phyloP scores from a whole-genome alignment of 1,140 invertebrate species.

The Harpegnathos saltator region DNA sequence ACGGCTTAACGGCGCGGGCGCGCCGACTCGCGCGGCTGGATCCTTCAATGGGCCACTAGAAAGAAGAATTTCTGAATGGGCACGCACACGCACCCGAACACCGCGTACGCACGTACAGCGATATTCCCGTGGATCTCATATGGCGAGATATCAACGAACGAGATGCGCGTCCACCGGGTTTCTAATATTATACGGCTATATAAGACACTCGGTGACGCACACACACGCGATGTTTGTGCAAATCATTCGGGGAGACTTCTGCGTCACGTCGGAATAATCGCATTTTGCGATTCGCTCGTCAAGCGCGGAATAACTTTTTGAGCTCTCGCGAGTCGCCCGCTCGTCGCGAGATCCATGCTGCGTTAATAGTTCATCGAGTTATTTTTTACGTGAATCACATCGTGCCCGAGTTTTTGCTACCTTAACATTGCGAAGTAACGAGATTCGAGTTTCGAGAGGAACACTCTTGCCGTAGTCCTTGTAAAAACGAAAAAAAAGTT shows the following conservation, averaged over 20 bases:
- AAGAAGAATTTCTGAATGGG: slow-evolving; percentile 69
- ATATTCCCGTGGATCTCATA: slow-evolving; percentile 51
- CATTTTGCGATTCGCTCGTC: not conserved
- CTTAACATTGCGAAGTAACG: not conserved
- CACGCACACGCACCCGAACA: slow-evolving; percentile 49
- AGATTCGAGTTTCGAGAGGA: too few species aligned
- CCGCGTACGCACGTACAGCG: not conserved
- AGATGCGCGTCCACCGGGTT: not conserved
- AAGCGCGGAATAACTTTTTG: not conserved
- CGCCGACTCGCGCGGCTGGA: slow-evolving; percentile 50
- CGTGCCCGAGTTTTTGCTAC: too few species aligned
- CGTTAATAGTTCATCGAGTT: not conserved
- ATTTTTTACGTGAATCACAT: not conserved
- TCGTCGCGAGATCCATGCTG: not conserved
- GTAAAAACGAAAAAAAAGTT: not conserved
- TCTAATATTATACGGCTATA: slow-evolving; percentile 56
- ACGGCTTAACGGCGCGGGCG: slow-evolving; percentile 29
- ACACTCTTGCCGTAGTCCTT: not conserved
- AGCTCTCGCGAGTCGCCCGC: too few species aligned
- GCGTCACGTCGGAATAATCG: slow-evolving; percentile 12
- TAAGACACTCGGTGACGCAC: slow-evolving; percentile 28
- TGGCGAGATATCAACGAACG: slow-evolving; percentile 37
- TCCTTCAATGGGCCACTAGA: slow-evolving; percentile 74
- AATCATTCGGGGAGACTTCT: slow-evolving; percentile 29
- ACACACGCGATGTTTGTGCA: slow-evolving; percentile 42